Evolutionary conservation across 2,113 vertebrate genomes (phyloP).

Genomic region (Vicugna pacos): DNA sequence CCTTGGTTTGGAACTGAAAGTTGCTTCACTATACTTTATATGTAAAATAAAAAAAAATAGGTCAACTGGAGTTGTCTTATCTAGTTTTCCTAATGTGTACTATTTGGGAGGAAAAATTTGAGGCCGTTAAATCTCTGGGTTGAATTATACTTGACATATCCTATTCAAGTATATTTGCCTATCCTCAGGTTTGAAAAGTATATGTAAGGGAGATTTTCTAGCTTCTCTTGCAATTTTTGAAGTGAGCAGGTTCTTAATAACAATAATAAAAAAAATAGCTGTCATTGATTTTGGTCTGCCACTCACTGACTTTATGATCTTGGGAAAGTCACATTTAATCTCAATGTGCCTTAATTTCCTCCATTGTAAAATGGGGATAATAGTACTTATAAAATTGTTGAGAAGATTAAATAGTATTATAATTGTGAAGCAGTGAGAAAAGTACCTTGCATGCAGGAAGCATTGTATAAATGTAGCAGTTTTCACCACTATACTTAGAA

Average conservation of each 20-base stretch:
- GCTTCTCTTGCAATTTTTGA: not conserved
- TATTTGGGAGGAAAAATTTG: not conserved
- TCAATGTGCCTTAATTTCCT: conserved; percentile 33
- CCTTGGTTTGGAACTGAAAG: not conserved
- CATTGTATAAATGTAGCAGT: not conserved
- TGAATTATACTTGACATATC: not conserved
- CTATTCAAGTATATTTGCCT: not conserved
- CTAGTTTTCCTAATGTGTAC: not conserved
- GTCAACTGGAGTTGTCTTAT: not conserved
- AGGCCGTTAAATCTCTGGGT: conserved; percentile 29
- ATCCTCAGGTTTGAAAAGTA: not conserved
- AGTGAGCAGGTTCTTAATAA: conserved; percentile 16
- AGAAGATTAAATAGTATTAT: conserved; percentile 39
- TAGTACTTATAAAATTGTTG: not conserved
- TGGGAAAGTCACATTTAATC: conserved; percentile 19
- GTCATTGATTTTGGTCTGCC: conserved; percentile 25
- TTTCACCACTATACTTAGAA: not conserved
- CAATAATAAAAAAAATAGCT: not conserved
- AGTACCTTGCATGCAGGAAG: not conserved
- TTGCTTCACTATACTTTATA: not conserved
- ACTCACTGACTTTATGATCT: not conserved
- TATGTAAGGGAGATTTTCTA: conserved; percentile 28
- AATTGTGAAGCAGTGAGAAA: conserved; percentile 19
- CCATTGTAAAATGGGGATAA: not conserved
- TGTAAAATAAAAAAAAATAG: not conserved